Conservation (phyloP, 2,113 vertebrate genomes). For the Tetraodon nigroviridis region DNA sequence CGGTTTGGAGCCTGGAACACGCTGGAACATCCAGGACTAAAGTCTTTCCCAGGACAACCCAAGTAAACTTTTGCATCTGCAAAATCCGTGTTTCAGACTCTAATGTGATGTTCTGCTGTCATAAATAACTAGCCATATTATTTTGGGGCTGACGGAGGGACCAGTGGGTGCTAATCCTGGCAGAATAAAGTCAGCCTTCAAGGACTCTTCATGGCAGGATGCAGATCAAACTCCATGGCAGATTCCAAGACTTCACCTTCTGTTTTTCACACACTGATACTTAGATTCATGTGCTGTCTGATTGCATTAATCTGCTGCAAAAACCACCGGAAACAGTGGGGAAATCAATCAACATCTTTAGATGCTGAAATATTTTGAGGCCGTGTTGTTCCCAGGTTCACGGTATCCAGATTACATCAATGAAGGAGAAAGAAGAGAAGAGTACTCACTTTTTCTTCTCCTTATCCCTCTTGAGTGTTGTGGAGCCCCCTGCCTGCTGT, state of each 20-base stretch:
- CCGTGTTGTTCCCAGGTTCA: too few relatives aligned
- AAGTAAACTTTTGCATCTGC: too few relatives aligned
- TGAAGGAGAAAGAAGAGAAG: slow-evolving; percentile 11
- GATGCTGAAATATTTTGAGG: not conserved
- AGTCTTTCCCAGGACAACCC: too few relatives aligned
- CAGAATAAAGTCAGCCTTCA: not conserved
- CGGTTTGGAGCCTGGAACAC: slow-evolving; percentile 9
- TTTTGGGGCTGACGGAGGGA: too few relatives aligned
- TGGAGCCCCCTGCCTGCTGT: slow-evolving; percentile 92
- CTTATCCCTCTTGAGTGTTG: slow-evolving; percentile 97
- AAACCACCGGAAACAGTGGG: too few relatives aligned
- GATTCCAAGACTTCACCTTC: too few relatives aligned
- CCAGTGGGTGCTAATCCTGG: slow-evolving; percentile 6
- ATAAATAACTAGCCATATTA: slow-evolving; percentile 2
- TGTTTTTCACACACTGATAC: too few relatives aligned
- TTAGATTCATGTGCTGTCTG: not conserved
- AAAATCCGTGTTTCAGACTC: too few relatives aligned
- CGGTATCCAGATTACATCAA: not conserved
- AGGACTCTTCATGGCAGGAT: not conserved
- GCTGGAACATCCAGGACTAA: not conserved
- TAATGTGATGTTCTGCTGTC: too few relatives aligned
- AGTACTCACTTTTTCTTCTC: slow-evolving; percentile 99
- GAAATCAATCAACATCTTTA: too few relatives aligned
- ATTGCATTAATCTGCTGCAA: not conserved
- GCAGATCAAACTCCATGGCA: not conserved